Evolutionary conservation across 2,113 vertebrate genomes (phyloP).

Genomic region (Monopterus albus): DNA sequence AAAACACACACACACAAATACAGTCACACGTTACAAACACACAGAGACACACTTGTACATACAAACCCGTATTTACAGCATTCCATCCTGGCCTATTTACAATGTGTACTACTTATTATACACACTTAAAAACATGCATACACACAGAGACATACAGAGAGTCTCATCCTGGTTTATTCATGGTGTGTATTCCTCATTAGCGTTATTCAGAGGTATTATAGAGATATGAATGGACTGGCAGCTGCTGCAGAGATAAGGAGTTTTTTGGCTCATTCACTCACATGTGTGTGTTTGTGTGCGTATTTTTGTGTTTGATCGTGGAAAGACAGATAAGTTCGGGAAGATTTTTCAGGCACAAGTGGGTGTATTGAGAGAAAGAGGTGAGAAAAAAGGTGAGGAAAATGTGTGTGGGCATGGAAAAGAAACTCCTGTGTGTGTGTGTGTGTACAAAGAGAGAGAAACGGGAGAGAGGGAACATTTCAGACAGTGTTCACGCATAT

Average conservation of each 20-base stretch:
- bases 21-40: background rate
- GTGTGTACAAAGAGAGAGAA: background rate
- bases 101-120: background rate
- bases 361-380: background rate
- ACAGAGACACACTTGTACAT: background rate
- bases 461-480: slow-evolving; percentile 11
- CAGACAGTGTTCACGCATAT: background rate
- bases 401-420: slow-evolving; percentile 7
- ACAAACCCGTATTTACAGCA: slow-evolving; percentile 16
- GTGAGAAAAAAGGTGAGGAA: background rate
- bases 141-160: background rate
- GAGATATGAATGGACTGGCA: slow-evolving; percentile 63
- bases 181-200: slow-evolving; percentile 56
- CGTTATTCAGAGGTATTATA: slow-evolving; percentile 60
- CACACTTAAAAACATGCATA: background rate
- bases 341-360: slow-evolving; percentile 5
- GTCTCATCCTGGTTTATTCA: slow-evolving; percentile 44
- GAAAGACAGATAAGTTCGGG: background rate
- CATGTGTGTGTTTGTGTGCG: background rate
- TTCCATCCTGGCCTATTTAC: slow-evolving; percentile 38
- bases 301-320: background rate
- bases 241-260: slow-evolving; percentile 58
- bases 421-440: background rate
- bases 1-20: slow-evolving; percentile 7
- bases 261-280: slow-evolving; percentile 21